Conservation (phyloP, 1,140 invertebrate species). For the Drosophila sp. region DNA sequence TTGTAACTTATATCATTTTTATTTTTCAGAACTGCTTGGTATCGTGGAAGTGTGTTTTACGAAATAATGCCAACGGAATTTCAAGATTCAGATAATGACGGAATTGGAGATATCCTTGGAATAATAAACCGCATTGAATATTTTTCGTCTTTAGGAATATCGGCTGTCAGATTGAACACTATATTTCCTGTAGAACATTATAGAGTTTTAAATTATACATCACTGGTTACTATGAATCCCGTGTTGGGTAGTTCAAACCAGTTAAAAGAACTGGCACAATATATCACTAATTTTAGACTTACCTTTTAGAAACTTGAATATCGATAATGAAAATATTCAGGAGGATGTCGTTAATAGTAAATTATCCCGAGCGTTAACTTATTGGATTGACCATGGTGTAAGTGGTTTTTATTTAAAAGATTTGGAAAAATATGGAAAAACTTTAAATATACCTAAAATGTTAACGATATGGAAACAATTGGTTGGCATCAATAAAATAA, state of each 20-base stretch:
- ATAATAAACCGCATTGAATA: constrained; percentile 88
- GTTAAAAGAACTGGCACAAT: constrained; percentile 87
- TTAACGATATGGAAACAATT: constrained; percentile 88
- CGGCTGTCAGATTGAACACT: constrained; percentile 89
- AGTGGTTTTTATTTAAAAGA: constrained; percentile 93
- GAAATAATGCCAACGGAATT: constrained; percentile 93
- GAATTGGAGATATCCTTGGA: constrained; percentile 89
- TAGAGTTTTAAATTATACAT: constrained; percentile 87
- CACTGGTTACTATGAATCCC: constrained; percentile 86
- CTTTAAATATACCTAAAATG: constrained; percentile 83
- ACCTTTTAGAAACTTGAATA: constrained; percentile 83
- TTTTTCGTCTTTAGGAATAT: constrained; percentile 85
- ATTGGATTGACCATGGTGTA: constrained; percentile 88
- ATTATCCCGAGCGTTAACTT: too few species aligned
- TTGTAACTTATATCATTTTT: too few species aligned
- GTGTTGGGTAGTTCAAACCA: constrained; percentile 87
- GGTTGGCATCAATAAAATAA: constrained; percentile 85
- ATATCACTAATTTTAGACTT: constrained; percentile 90
- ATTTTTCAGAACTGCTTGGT: constrained; percentile 86
- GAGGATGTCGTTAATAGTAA: too few species aligned
- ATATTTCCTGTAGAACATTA: constrained; percentile 88
- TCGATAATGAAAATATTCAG: background rate
- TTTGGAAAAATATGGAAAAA: constrained; percentile 84
- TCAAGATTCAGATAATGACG: constrained; percentile 90
- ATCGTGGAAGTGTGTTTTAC: constrained; percentile 91